A percentile compares a stretch with the other conserved stretches of the same genome.
Evolutionary conservation across 2,797 vertebrate genomes (phyloP).

Genomic region (Sphenopsis melanotis): DNA sequence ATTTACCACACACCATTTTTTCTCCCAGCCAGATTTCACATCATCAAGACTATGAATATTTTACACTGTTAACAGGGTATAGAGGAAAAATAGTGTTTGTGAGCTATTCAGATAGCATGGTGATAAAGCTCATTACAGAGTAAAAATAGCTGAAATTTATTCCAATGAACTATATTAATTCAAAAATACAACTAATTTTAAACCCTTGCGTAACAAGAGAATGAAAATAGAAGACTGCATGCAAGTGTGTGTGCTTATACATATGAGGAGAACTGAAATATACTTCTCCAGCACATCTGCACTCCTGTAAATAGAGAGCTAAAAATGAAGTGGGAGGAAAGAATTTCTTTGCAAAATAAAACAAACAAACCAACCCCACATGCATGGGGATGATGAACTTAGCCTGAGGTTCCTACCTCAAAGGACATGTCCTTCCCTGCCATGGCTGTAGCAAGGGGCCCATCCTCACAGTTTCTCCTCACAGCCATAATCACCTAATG

Average conservation of each 20-base stretch:
- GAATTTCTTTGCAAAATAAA: neutral
- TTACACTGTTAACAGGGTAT: neutral
- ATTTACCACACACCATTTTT: neutral
- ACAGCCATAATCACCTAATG: neutral
- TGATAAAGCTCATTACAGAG: neutral
- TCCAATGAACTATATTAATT: neutral
- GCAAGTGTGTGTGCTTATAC: neutral
- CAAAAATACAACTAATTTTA: neutral
- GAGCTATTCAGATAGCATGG: neutral
- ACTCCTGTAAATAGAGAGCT: neutral
- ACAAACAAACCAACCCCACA: accelerated
- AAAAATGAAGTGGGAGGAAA: constrained; percentile 16
- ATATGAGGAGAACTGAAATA: neutral
- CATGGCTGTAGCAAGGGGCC: accelerated
- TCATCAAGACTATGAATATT: neutral
- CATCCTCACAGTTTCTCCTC: neutral
- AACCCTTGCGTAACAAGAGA: neutral
- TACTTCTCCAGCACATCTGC: neutral
- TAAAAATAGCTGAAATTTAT: neutral
- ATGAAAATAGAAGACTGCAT: neutral
- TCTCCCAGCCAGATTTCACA: neutral
- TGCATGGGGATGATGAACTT: neutral
- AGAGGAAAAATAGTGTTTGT: neutral
- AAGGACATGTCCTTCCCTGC: neutral
- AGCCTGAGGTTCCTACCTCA: neutral